These are phyloP conservation scores for Melikaiella ostensackeni DNA, from an alignment of 2,888 invertebrate genomes.

Conservation along the genomic window DNA sequence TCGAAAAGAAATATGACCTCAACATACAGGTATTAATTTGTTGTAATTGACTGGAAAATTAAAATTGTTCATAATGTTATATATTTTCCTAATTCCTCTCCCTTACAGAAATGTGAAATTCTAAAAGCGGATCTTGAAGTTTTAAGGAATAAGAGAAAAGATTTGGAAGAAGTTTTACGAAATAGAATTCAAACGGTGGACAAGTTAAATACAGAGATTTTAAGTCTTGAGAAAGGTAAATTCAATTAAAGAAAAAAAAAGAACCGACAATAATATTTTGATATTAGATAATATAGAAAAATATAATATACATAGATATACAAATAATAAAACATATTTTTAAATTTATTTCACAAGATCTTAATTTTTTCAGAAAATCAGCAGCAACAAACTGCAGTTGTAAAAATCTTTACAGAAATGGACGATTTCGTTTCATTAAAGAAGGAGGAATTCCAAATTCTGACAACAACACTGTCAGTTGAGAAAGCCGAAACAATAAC, in stretches of 20 bases:
- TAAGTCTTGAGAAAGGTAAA: not conserved
- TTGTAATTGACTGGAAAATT: not conserved
- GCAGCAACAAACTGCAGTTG: too few species aligned
- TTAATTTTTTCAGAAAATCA: too few species aligned
- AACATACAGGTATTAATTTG: not conserved
- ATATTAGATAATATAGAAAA: too few species aligned
- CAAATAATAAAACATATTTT: too few species aligned
- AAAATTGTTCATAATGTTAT: not conserved
- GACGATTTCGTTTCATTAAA: too few species aligned
- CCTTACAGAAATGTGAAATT: not conserved
- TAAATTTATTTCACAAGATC: too few species aligned
- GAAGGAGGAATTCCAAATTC: too few species aligned
- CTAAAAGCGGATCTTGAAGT: not conserved
- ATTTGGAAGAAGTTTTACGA: slow-evolving; percentile 2
- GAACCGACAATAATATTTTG: not conserved
- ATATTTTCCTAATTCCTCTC: not conserved
- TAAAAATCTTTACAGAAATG: too few species aligned
- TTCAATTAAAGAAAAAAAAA: not conserved
- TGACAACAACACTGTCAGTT: too few species aligned
- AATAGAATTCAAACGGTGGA: not conserved
- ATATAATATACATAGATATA: too few species aligned
- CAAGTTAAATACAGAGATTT: not conserved
- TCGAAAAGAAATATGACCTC: not conserved
- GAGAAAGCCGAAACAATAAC: too few species aligned
- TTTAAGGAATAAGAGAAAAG: not conserved